These are phyloP conservation scores for human DNA, from an alignment of 2,113 vertebrate species.

Conservation along the genomic window GRCh38 chr19:33813501-33814000, in stretches of 20 bases:
- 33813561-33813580: not conserved
- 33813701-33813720: not conserved
- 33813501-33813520: not conserved
- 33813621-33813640: not conserved
- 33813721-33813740: slow-evolving; percentile 25
- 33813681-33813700: slow-evolving; percentile 46
- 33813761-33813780: slow-evolving; percentile 81
- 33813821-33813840: slow-evolving; percentile 74
- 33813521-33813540: not conserved
- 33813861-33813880: slow-evolving; percentile 78
- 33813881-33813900: slow-evolving; percentile 64
- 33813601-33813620: not conserved
- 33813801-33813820: slow-evolving; percentile 75
- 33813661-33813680: slow-evolving; percentile 24
- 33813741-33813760: not conserved
- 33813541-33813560: not conserved
- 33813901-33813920: slow-evolving; percentile 50
- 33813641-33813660: not conserved
- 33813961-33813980: not conserved
- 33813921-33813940: slow-evolving; percentile 21
- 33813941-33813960: slow-evolving; percentile 7
- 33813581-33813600: not conserved
- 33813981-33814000: slow-evolving; percentile 18
- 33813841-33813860: slow-evolving; percentile 72
- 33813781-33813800: slow-evolving; percentile 65